Evolutionary conservation across 2,797 vertebrate species (phyloP).

Genomic region (Yasuhikotakia modesta): DNA sequence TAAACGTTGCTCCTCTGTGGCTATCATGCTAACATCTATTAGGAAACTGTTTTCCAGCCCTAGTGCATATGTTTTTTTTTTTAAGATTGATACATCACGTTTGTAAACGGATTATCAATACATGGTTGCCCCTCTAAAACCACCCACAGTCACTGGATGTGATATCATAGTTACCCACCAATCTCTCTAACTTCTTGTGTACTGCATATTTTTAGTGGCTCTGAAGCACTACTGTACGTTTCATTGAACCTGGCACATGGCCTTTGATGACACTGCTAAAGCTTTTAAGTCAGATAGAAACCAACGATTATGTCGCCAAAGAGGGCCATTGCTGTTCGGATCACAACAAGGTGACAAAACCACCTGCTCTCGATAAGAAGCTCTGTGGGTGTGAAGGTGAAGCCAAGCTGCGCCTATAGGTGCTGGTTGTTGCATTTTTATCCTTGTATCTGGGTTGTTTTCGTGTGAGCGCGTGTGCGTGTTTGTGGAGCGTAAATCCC

Average conservation of each 20-base stretch:
- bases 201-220: slow-evolving; percentile 70
- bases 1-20: background rate
- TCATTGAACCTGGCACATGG: slow-evolving; percentile 77
- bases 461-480: background rate
- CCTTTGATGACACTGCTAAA: slow-evolving; percentile 81
- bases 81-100: too few relatives aligned
- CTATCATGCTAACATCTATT: background rate
- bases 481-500: background rate
- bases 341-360: slow-evolving; percentile 71
- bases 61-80: background rate
- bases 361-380: slow-evolving; percentile 63
- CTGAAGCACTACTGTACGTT: slow-evolving; percentile 68
- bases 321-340: slow-evolving; percentile 75
- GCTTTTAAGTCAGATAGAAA: slow-evolving; percentile 76
- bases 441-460: background rate
- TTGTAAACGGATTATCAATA: background rate
- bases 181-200: slow-evolving; percentile 60
- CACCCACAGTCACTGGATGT: slow-evolving; percentile 28
- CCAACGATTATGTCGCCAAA: slow-evolving; percentile 75
- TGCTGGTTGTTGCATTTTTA: slow-evolving; percentile 10
- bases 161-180: slow-evolving; percentile 48
- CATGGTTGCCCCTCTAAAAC: background rate
- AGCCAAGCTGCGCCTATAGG: slow-evolving; percentile 14
- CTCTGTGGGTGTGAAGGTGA: slow-evolving; percentile 47
- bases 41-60: background rate